A percentile compares a stretch with the other conserved stretches of the same genome.
These are phyloP conservation scores for Galaxea fascicularis DNA, from an alignment of 92 coral and sea anemone genomes.

Conservation along the genomic window DNA sequence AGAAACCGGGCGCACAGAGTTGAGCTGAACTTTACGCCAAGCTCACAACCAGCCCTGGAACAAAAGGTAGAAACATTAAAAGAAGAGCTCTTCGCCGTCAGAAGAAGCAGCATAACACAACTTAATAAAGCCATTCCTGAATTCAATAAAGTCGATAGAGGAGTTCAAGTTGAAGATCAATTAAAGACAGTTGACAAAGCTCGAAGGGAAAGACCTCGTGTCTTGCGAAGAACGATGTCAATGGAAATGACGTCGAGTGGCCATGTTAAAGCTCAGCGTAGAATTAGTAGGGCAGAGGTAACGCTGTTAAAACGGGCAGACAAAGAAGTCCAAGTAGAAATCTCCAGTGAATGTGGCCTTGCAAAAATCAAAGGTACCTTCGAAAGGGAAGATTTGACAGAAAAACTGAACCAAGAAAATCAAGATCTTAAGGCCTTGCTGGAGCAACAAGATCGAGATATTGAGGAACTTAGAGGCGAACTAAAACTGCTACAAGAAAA, in stretches of 20 bases:
- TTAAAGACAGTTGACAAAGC: background rate
- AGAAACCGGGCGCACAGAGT: slow-evolving; percentile 37
- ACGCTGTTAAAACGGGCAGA: slow-evolving; percentile 11
- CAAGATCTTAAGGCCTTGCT: slow-evolving; percentile 10
- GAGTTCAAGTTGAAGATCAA: slow-evolving; percentile 35
- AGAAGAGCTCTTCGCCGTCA: background rate
- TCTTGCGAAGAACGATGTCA: background rate
- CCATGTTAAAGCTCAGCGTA: slow-evolving; percentile 2
- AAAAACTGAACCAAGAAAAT: background rate
- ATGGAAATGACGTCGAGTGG: slow-evolving; percentile 8
- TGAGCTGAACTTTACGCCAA: slow-evolving; percentile 49
- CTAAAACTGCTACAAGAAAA: background rate
- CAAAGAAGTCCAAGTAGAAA: slow-evolving; percentile 23
- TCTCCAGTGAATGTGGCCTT: background rate
- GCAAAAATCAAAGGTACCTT: background rate
- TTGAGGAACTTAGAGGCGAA: slow-evolving; percentile 10
- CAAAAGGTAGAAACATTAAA: slow-evolving; percentile 1
- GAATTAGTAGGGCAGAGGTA: slow-evolving; percentile 30
- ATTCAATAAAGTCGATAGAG: slow-evolving; percentile 13
- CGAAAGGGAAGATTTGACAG: background rate
- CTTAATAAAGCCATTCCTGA: background rate
- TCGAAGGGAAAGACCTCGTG: background rate
- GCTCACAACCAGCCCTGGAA: slow-evolving; percentile 19
- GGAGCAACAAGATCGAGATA: background rate
- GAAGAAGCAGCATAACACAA: background rate